Evolutionary conservation across 1,140 invertebrate species (phyloP), one percentile per base, ranked within the genome.

Genomic region (Brachionus rubens): DNA sequence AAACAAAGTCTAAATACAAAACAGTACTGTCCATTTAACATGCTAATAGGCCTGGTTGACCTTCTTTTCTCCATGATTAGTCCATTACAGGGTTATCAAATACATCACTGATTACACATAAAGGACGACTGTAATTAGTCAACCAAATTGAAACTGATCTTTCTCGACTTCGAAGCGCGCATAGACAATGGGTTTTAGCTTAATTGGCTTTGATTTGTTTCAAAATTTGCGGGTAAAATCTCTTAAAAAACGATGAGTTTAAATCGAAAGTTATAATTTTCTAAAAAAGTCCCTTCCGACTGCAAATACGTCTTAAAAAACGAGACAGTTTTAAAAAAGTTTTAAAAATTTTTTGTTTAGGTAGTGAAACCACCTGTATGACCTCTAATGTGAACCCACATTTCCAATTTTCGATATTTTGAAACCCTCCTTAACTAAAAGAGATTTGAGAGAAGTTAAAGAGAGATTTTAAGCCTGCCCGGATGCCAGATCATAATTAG

Each of bases 21-120:
- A 96, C 90, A 3, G 90, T 91, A 0, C 95, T 95, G 86, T 98
- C 96, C 82, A 90, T 92, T 40, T 94, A 97, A 84, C 94, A 98
- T 3, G 92, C 93, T 80, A 96, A 88, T 28, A 98, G 83, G 50
- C 33, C 26, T 9, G 33, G 16, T 30, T 33, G 52, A 14, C 21
- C 50, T 12, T 43, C 19, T 41, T 80, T 81, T 80, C 80, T 86
- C 87, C 87, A 88, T 19, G 85, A 82, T 6, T 87, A 80, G 79
- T 88, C 87, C 24, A 87, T 70, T 21, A 88, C 90, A 70, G 93
- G 92, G 83, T 92, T 91, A 9, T 89, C 89, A 84, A 98, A 98
- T 4, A 98, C 84, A 79, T 97, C 93, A 81, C 93, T 90, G 46
- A 97, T 89, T 2, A 98, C 94, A 28, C 96, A 90, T 12, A 97